Percentiles rank a stretch among this genome's conserved stretches.
These are phyloP conservation scores for Rutpela maculata DNA, from an alignment of 2,888 invertebrate genomes.

Conservation along the genomic window DNA sequence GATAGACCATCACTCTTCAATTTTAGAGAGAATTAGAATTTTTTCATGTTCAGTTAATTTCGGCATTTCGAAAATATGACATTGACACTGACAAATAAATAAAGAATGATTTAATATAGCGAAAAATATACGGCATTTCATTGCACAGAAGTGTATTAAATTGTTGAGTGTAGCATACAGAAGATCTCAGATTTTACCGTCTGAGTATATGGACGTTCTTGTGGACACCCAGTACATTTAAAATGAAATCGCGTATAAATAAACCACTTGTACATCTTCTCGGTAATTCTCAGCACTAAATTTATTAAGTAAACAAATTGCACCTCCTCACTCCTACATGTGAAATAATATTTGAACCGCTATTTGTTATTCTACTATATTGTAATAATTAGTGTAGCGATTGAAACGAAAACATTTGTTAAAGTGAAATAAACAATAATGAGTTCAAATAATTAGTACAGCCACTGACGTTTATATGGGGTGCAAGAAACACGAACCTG, in stretches of 20 bases:
- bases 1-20: too few species aligned
- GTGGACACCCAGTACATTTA: neutral
- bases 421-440: slow-evolving; percentile 4
- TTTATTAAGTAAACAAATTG: neutral
- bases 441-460: neutral
- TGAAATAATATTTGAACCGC: neutral
- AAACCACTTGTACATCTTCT: neutral
- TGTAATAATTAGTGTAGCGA: neutral
- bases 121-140: too few species aligned
- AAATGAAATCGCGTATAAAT: neutral
- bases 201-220: too few species aligned
- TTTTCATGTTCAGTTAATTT: too few species aligned
- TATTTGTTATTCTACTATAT: neutral
- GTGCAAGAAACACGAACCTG: neutral
- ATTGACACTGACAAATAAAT: too few species aligned
- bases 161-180: too few species aligned
- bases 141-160: too few species aligned
- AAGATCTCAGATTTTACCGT: too few species aligned
- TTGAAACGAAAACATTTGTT: neutral
- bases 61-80: too few species aligned
- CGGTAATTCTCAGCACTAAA: neutral
- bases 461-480: neutral
- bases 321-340: neutral
- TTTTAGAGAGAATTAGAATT: too few species aligned
- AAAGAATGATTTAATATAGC: too few species aligned